Evolutionary conservation across 2,888 invertebrate genomes (phyloP).

Genomic region (Synergus laeviventris): DNA sequence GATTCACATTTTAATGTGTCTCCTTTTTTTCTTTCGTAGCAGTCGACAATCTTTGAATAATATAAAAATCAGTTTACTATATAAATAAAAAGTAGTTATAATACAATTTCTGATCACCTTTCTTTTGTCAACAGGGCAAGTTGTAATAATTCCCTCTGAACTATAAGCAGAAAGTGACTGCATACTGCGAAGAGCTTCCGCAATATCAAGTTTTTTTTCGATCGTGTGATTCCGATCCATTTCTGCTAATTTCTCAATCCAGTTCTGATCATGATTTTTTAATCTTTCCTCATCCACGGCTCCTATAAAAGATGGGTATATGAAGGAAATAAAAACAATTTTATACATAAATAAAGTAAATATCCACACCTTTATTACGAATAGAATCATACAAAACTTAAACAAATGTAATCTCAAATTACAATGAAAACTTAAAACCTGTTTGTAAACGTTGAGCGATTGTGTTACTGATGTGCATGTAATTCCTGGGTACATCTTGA

Average conservation of each 20-base stretch:
- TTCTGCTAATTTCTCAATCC: constrained; percentile 62
- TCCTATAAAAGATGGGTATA: constrained; percentile 45
- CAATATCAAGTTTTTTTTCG: constrained; percentile 56
- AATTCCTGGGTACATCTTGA: background rate
- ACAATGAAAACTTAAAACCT: background rate
- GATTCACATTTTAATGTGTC: constrained; percentile 55
- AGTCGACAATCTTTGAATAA: constrained; percentile 56
- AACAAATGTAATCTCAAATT: too few species aligned
- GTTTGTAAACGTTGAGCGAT: constrained; percentile 28
- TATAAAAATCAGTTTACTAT: constrained; percentile 5
- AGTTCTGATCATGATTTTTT: constrained; percentile 62
- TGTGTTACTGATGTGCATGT: constrained; percentile 12
- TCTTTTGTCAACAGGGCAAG: constrained; percentile 51
- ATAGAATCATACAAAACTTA: background rate
- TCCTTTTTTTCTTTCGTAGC: constrained; percentile 53
- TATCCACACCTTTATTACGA: constrained; percentile 19
- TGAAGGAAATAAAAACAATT: background rate
- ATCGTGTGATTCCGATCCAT: constrained; percentile 61
- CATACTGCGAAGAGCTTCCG: constrained; percentile 56
- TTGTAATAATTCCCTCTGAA: constrained; percentile 37
- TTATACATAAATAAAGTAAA: background rate
- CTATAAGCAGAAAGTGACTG: constrained; percentile 53
- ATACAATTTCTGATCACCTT: constrained; percentile 44
- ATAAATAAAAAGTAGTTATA: too few species aligned
- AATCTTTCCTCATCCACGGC: constrained; percentile 55